Evolutionary conservation across 2,797 vertebrate species (phyloP), one percentile per base, ranked within the genome.

Genomic region (Danio kyathit): DNA sequence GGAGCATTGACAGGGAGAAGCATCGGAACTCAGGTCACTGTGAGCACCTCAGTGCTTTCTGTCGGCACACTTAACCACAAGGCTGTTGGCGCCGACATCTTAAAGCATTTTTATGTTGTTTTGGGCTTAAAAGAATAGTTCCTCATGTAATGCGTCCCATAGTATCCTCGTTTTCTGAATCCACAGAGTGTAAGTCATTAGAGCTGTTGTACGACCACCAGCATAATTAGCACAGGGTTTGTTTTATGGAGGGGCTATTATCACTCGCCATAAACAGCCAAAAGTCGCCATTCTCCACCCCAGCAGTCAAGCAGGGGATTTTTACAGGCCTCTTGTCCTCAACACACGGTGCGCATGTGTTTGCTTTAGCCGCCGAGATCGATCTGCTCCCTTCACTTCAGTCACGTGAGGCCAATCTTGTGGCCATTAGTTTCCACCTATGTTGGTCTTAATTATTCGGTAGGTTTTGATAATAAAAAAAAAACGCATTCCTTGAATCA

Each of bases 201-300:
- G 64, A 43, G 29, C 40, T 87, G 87, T 88, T 87, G 82, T 88
- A 84, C 85, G 86, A 78, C 85, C 81, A 75, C 81, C 5, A 14
- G 80, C 80, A 80, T 89, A 93, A 93, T 94, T 92, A 92, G 89
- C 88, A 89, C 66, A 89, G 84, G 83, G 87, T 89, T 88, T 89
- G 80, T 91, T 94, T 94, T 93, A 94, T 92, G 87, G 86, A 86
- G 88, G 87, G 89, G 88, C 88, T 88, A 92, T 94, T 94, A 94
- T 94, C 91, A 94, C 91, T 89, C 86, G 83, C 90, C 88, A 92
- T 94, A 93, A 94, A 94, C 92, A 92, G 93, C 88, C 90, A 70
- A 88, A 84, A 76, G 87, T 88, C 82, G 75, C 83, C 89, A 82
- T 81, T 86, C 84, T 91, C 82, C 88, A 85, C 85, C 89, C 86